Conservation (phyloP, 2,888 invertebrate species). For the Tetragnatha montana region DNA sequence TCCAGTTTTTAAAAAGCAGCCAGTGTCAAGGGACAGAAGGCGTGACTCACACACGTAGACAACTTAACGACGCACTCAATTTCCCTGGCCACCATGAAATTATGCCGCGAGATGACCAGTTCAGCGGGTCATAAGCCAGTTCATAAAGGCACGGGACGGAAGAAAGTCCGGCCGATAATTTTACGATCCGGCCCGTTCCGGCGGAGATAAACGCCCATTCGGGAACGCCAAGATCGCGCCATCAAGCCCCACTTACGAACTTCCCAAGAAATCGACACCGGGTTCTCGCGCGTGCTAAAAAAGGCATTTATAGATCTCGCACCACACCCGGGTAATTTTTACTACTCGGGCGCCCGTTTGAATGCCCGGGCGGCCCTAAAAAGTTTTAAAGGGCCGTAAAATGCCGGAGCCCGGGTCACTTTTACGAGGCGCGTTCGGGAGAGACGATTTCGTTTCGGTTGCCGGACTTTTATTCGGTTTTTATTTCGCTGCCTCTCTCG, state of each 20-base stretch:
- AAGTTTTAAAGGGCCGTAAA: conserved; percentile 44
- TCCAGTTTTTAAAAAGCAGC: too few relatives aligned
- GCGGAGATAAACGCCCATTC: conserved; percentile 21
- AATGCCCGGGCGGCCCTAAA: conserved; percentile 38
- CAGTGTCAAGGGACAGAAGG: not conserved
- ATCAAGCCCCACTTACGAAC: conserved; percentile 24
- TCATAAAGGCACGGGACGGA: not conserved
- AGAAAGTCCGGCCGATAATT: conserved; percentile 7
- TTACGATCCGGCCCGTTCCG: conserved; percentile 5
- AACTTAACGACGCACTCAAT: not conserved
- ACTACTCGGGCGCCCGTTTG: conserved; percentile 29
- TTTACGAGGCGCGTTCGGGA: conserved; percentile 17
- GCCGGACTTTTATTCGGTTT: conserved; percentile 33
- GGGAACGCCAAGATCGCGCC: conserved; percentile 2
- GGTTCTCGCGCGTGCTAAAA: conserved; percentile 14
- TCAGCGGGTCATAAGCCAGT: not conserved
- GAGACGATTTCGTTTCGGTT: conserved; percentile 39
- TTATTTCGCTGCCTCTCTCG: conserved; percentile 28
- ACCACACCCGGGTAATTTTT: not conserved
- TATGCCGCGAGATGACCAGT: not conserved
- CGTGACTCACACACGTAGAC: not conserved
- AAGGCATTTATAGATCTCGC: not conserved
- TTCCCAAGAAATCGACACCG: conserved; percentile 16
- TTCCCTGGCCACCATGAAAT: not conserved
- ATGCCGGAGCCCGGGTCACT: conserved; percentile 30